Conservation (phyloP, 2,113 vertebrate species). For the Poeciliopsis retropinna region DNA sequence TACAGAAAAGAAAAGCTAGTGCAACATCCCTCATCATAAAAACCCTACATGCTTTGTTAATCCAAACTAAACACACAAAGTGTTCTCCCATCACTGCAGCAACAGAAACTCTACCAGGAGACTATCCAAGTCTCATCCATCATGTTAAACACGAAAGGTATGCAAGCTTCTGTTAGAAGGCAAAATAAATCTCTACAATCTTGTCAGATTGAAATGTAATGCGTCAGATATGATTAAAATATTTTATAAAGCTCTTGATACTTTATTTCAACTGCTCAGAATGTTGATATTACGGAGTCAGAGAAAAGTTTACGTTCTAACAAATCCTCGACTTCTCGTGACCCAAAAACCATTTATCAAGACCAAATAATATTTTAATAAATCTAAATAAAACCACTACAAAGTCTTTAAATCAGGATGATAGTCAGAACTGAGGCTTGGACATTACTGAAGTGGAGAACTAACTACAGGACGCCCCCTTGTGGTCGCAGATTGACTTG, state of each 20-base stretch:
- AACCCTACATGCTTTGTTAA: no score
- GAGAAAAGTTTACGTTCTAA: not conserved
- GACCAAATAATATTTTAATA: not conserved
- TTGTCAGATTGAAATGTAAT: not conserved
- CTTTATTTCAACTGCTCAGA: not conserved
- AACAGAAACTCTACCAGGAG: not conserved
- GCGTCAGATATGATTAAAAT: not conserved
- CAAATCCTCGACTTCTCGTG: not conserved
- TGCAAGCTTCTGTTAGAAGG: not conserved
- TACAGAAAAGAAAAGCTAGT: no score
- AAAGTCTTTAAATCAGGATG: not conserved
- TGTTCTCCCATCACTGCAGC: not conserved
- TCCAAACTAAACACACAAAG: not conserved
- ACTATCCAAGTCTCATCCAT: not conserved
- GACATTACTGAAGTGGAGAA: not conserved
- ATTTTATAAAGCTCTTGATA: not conserved
- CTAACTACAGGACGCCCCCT: constrained; percentile 49
- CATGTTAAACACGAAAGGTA: not conserved
- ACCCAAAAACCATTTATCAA: not conserved
- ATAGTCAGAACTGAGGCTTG: not conserved
- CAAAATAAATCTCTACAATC: constrained; percentile 8
- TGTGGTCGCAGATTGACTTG: constrained; percentile 19
- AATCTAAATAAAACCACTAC: not conserved
- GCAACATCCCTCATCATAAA: not conserved
- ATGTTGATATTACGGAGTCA: not conserved